phyloP scores from a whole-genome alignment of 2,797 vertebrate genomes.

The Lithobates sylvaticus region DNA sequence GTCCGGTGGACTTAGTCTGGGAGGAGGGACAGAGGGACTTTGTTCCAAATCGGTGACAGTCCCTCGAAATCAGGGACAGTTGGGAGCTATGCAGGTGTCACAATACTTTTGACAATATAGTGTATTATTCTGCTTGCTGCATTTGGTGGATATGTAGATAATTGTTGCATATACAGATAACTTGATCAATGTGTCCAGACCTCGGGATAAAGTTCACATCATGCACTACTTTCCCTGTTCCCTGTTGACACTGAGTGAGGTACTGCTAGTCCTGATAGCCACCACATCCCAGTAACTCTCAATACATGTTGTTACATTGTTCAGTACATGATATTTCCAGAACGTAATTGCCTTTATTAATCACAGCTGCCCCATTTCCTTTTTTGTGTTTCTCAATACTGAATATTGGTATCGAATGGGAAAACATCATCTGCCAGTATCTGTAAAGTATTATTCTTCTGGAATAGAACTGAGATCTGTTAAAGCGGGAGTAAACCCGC shows the following conservation, averaged over 20 bases:
- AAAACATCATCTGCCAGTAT: background rate
- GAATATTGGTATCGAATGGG: background rate
- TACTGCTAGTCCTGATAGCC: conserved; percentile 11
- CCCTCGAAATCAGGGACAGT: too few relatives aligned
- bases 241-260: background rate
- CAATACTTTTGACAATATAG: too few relatives aligned
- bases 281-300: conserved; percentile 20
- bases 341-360: conserved; percentile 32
- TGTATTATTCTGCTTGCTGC: background rate
- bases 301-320: conserved; percentile 23
- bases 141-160: background rate
- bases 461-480: background rate
- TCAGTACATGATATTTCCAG: conserved; percentile 31
- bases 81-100: too few relatives aligned
- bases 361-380: conserved; percentile 22
- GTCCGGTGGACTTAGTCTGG: too few relatives aligned
- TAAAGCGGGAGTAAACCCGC: too few relatives aligned
- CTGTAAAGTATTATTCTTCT: background rate
- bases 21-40: too few relatives aligned
- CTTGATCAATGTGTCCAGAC: background rate
- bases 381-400: background rate
- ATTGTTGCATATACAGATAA: background rate
- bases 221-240: background rate
- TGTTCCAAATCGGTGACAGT: too few relatives aligned
- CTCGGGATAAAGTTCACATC: background rate